phyloP scores from a whole-genome alignment of 2,888 invertebrate genomes.

The Oligia fasciuncula region DNA sequence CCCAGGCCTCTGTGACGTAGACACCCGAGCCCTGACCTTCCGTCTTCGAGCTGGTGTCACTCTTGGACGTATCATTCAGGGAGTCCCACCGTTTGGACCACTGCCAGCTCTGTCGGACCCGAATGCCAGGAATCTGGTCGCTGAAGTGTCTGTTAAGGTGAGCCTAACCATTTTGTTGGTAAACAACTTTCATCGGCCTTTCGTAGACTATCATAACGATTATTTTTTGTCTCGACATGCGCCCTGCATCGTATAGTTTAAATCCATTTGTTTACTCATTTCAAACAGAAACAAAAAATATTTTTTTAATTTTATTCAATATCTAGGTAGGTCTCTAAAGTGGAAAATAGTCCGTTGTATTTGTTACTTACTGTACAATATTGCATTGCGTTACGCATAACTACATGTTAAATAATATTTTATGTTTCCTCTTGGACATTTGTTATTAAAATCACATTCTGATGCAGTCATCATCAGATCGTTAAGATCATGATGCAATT shows the following conservation, averaged over 20 bases:
- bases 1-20: slow-evolving; percentile 95
- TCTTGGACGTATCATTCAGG: slow-evolving; percentile 92
- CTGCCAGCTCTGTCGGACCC: slow-evolving; percentile 92
- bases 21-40: slow-evolving; percentile 90
- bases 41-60: slow-evolving; percentile 97
- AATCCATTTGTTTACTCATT: background rate
- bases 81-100: slow-evolving; percentile 84
- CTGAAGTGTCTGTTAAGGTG: slow-evolving; percentile 96
- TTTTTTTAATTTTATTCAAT: too few relatives aligned
- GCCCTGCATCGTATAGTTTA: background rate
- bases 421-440: background rate
- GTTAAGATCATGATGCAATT: background rate
- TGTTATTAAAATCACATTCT: slow-evolving; percentile 2
- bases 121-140: slow-evolving; percentile 96
- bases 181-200: background rate
- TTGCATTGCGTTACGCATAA: background rate
- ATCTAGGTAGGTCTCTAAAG: too few relatives aligned
- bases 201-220: background rate
- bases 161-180: background rate
- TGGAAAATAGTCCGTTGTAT: background rate
- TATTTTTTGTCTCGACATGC: background rate
- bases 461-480: background rate
- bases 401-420: background rate
- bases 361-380: background rate
- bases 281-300: too few relatives aligned